Conservation (phyloP, 2,888 invertebrate species). For the Torymus aiolomorphi region DNA sequence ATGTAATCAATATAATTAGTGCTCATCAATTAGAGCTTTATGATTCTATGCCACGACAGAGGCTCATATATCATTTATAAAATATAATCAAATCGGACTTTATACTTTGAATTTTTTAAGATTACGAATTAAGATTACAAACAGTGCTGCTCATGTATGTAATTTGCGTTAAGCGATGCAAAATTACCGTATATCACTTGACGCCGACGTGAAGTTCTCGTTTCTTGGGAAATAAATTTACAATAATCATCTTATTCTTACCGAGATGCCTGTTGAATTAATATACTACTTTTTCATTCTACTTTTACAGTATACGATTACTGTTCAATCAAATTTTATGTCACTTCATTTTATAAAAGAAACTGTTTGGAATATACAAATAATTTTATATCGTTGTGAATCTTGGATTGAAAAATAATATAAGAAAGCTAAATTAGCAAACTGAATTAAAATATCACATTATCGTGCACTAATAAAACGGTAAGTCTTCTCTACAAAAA, state of each 20-base stretch:
- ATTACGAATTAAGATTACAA: constrained; percentile 48
- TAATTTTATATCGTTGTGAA: no score
- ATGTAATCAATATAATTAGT: constrained; percentile 46
- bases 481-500: no score
- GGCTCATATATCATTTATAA: constrained; percentile 45
- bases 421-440: no score
- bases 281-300: no score
- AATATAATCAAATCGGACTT: constrained; percentile 48
- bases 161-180: constrained; percentile 42
- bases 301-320: no score
- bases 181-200: constrained; percentile 37
- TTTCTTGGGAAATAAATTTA: constrained; percentile 24
- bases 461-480: no score
- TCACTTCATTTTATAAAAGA: no score
- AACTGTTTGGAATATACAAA: no score
- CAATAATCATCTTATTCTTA: neutral
- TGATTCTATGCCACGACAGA: constrained; percentile 34
- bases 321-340: no score
- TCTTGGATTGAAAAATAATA: no score
- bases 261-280: no score
- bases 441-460: no score
- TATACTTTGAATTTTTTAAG: constrained; percentile 37
- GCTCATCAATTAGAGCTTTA: constrained; percentile 47
- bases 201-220: constrained; percentile 22
- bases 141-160: constrained; percentile 15